Conservation (phyloP, 2,113 vertebrate genomes). For the Pedetes capensis region DNA sequence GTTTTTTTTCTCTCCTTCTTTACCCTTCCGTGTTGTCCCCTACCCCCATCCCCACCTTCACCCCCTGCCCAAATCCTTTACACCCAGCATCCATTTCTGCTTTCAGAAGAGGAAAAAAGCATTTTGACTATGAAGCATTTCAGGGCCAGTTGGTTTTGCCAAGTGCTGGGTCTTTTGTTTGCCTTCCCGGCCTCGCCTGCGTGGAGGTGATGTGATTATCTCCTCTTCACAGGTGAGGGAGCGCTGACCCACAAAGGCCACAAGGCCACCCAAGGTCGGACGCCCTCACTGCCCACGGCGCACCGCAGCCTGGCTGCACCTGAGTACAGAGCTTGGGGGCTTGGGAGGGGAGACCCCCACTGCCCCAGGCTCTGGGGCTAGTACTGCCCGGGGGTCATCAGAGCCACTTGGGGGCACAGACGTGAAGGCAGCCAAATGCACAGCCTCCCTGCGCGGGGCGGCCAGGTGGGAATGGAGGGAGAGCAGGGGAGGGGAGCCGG, state of each 20-base stretch:
- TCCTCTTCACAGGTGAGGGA: conserved; percentile 56
- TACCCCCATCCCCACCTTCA: no score
- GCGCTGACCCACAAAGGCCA: conserved; percentile 31
- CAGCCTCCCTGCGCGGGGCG: background rate
- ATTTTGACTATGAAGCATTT: conserved; percentile 70
- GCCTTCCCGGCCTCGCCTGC: background rate
- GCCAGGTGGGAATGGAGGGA: background rate
- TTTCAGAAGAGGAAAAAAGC: conserved; percentile 34
- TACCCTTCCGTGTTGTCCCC: no score
- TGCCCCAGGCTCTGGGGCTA: background rate
- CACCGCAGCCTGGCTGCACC: fast-evolving
- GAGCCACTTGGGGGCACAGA: no score
- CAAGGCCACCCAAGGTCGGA: conserved; percentile 8
- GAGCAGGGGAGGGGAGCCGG: fast-evolving
- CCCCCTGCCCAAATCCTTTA: background rate
- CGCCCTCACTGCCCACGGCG: no score
- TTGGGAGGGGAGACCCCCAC: fast-evolving
- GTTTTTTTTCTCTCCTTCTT: no score
- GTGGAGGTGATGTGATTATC: background rate
- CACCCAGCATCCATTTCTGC: background rate
- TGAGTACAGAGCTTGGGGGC: background rate
- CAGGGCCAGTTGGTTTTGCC: conserved; percentile 25
- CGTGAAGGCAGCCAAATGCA: background rate
- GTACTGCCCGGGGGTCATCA: background rate
- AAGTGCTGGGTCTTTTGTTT: conserved; percentile 50